phyloP scores from a whole-genome alignment of 2,888 invertebrate genomes.

The Operophtera brumata region DNA sequence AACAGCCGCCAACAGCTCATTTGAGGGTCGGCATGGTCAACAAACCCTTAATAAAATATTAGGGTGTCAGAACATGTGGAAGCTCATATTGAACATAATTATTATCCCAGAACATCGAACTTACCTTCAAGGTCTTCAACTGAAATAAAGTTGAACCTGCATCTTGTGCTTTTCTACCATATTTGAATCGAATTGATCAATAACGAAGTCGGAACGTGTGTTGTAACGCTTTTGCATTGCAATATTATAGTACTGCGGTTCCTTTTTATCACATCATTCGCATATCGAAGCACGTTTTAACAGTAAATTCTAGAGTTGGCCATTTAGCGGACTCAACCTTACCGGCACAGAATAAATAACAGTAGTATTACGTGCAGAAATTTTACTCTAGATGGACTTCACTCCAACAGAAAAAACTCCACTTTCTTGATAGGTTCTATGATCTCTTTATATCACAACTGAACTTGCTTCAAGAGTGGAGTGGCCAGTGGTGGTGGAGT shows the following conservation, averaged over 20 bases:
- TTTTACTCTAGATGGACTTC: background rate
- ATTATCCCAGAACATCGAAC: too few species aligned
- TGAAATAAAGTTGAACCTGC: background rate
- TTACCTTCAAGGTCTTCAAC: too few species aligned
- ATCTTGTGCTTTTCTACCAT: background rate
- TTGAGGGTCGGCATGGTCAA: too few species aligned
- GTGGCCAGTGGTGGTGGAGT: too few species aligned
- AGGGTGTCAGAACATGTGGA: too few species aligned
- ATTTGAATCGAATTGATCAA: slow-evolving; percentile 3
- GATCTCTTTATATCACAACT: too few species aligned
- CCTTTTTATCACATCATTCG: slow-evolving; percentile 67
- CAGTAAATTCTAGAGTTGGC: slow-evolving; percentile 66
- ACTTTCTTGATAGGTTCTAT: too few species aligned
- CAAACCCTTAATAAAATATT: too few species aligned
- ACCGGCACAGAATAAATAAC: slow-evolving; percentile 2
- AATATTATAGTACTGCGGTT: slow-evolving; percentile 43
- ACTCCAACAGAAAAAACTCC: too few species aligned
- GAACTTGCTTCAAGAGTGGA: too few species aligned
- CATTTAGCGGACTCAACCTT: slow-evolving; percentile 60
- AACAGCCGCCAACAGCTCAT: too few species aligned
- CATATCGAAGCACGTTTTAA: slow-evolving; percentile 67
- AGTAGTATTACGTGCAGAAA: background rate
- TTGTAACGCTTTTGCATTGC: slow-evolving; percentile 45
- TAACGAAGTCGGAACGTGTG: slow-evolving; percentile 10
- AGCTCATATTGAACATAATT: too few species aligned